phyloP scores from a whole-genome alignment of 2,113 vertebrate species.

The Todiramphus chloris region DNA sequence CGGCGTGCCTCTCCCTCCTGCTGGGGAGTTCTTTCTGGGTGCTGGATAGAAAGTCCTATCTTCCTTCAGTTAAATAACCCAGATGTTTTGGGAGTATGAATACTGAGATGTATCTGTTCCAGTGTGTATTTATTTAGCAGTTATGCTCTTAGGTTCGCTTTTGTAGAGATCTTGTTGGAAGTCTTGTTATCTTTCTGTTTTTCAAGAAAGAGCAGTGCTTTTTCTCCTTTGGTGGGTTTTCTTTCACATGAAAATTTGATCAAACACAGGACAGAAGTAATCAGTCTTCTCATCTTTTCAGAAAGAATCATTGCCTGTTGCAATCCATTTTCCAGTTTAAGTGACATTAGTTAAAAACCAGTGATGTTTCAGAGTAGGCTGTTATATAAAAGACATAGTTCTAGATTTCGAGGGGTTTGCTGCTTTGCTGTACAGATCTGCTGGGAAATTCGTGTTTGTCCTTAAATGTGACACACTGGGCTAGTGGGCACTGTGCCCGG shows the following conservation, averaged over 20 bases:
- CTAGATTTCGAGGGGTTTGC: not conserved
- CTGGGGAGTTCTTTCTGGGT: not conserved
- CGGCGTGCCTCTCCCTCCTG: not conserved
- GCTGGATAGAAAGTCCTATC: not conserved
- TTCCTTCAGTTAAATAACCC: not conserved
- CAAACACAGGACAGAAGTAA: not conserved
- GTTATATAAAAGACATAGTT: not conserved
- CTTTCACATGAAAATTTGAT: not conserved
- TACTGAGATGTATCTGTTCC: not conserved
- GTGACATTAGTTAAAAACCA: not conserved
- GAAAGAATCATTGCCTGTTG: not conserved
- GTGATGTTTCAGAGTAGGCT: not conserved
- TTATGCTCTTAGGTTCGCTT: not conserved
- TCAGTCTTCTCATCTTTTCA: not conserved
- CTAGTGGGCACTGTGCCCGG: not conserved
- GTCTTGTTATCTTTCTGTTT: not conserved
- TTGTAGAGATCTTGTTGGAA: not conserved
- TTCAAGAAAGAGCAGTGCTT: not conserved
- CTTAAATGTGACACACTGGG: not conserved
- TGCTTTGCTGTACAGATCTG: rapidly evolving
- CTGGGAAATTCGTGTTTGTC: not conserved
- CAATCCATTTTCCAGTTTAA: not conserved
- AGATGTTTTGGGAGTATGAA: not conserved
- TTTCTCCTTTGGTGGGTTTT: not conserved
- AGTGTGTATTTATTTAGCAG: not conserved